These are phyloP conservation scores for Wasmannia auropunctata DNA, from an alignment of 1,140 invertebrate species.

Conservation along the genomic window DNA sequence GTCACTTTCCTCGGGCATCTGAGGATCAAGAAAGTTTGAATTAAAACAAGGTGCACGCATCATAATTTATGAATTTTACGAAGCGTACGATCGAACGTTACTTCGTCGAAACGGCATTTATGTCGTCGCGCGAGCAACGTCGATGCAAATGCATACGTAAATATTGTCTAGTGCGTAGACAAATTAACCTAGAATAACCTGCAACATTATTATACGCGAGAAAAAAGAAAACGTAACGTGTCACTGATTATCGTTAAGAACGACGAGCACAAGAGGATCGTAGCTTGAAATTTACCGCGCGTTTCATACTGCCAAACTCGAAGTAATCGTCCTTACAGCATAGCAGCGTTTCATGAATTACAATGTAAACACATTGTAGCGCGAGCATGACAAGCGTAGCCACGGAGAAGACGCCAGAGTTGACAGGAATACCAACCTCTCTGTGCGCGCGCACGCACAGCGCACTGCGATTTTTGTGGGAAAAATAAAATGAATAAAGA, in stretches of 20 bases:
- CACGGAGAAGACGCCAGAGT: conserved; percentile 23
- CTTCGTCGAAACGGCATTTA: not conserved
- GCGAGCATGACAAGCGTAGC: conserved; percentile 1
- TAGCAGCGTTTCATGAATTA: conserved; percentile 19
- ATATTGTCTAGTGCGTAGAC: conserved; percentile 29
- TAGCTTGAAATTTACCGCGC: conserved; percentile 64
- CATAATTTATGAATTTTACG: not conserved
- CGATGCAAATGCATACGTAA: not conserved
- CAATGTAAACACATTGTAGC: conserved; percentile 69
- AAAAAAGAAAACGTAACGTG: not conserved
- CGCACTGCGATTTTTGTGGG: no score
- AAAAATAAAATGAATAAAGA: no score
- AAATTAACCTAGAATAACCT: conserved; percentile 60
- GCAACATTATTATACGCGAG: not conserved
- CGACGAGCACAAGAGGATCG: not conserved
- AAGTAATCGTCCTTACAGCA: conserved; percentile 3
- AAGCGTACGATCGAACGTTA: not conserved
- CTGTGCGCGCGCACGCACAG: no score
- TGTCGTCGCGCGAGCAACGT: not conserved
- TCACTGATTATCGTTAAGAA: not conserved
- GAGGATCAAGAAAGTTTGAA: conserved; percentile 49
- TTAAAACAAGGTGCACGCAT: conserved; percentile 33
- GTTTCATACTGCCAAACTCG: conserved; percentile 69
- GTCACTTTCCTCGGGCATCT: conserved; percentile 78
- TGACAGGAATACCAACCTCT: no score